A percentile compares a stretch with the other conserved stretches of the same genome.
Evolutionary conservation across 2,113 vertebrate genomes (phyloP).

Genomic region (Varanus salvator): DNA sequence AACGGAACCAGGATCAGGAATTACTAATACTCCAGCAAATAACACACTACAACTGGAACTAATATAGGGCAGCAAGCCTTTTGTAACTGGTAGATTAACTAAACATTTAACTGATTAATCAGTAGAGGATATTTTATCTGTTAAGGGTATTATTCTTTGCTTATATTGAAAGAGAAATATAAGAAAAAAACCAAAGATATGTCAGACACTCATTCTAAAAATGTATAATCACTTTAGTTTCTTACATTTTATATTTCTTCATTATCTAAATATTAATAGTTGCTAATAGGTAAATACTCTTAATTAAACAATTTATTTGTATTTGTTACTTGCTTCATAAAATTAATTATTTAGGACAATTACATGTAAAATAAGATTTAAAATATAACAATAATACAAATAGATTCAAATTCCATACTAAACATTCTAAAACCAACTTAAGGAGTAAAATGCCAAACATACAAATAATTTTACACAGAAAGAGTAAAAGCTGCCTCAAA

Average conservation of each 20-base stretch:
- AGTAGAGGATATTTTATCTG: neutral
- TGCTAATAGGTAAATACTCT: neutral
- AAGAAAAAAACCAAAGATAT: neutral
- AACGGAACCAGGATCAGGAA: neutral
- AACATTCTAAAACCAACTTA: neutral
- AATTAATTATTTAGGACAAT: neutral
- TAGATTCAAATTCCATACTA: neutral
- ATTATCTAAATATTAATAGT: neutral
- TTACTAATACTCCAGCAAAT: neutral
- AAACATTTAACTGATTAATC: neutral
- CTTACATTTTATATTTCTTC: neutral
- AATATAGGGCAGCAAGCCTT: neutral
- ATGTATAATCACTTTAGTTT: neutral
- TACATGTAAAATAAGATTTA: neutral
- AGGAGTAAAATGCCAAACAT: neutral
- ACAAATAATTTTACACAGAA: neutral
- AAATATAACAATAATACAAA: neutral
- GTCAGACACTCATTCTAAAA: neutral
- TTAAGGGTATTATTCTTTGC: neutral
- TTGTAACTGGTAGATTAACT: neutral
- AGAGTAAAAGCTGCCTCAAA: neutral
- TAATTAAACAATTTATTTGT: neutral
- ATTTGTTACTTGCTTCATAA: neutral
- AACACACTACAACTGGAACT: neutral
- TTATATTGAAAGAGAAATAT: neutral